Evolutionary conservation across 92 coral and sea anemone genomes (phyloP).

Genomic region (Zoanthus solanderi): DNA sequence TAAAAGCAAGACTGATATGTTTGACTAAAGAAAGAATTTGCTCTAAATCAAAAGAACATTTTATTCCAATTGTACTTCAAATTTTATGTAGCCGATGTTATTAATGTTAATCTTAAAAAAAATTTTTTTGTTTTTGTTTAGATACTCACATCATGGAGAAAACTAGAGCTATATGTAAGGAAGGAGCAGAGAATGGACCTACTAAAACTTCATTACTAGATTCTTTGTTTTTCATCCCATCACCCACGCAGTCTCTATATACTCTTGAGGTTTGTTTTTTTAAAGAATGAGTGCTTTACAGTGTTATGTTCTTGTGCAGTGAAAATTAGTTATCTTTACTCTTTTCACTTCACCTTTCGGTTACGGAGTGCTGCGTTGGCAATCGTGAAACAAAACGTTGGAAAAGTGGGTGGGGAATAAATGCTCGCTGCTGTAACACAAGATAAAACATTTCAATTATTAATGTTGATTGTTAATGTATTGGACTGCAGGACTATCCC

Average conservation of each 20-base stretch:
- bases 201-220: conserved; percentile 70
- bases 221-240: conserved; percentile 76
- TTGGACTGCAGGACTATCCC: conserved; percentile 78
- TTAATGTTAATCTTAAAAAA: too few species aligned
- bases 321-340: too few species aligned
- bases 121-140: neutral
- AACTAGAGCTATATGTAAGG: conserved; percentile 78
- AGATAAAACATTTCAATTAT: neutral
- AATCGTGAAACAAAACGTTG: too few species aligned
- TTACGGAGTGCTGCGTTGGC: too few species aligned
- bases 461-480: neutral
- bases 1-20: neutral
- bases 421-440: neutral
- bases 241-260: conserved; percentile 91
- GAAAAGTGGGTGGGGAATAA: too few species aligned
- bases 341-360: too few species aligned
- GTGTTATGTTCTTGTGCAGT: neutral
- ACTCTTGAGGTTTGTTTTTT: conserved; percentile 87
- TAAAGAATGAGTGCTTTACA: neutral
- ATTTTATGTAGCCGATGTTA: neutral
- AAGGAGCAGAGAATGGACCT: conserved; percentile 77
- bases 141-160: conserved; percentile 86
- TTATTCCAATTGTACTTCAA: neutral
- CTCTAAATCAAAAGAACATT: neutral
- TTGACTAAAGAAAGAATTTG: neutral